Base-by-base conservation (phyloP, 2,797 vertebrate genomes). In the Danio kyathit region DNA sequence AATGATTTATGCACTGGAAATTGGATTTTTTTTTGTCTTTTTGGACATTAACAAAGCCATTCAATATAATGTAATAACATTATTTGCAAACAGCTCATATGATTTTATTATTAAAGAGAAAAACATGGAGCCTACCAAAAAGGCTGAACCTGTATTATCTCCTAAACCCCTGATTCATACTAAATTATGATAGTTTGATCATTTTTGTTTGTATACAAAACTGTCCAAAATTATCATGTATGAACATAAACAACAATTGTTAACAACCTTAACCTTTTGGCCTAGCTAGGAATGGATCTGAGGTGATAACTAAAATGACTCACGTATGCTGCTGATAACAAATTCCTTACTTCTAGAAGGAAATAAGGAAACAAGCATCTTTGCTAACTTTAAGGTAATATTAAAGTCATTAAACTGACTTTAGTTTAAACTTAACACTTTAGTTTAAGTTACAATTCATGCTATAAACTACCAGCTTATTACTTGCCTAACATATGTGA, bases 211-310 rank as follows among this genome's bases (percentile, higher is more conserved):
- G 3, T 7, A 66, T 11, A 10, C 63, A 56, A n/a, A 17, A 8
- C 6, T 65, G 14, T 66, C 8, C 44, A 54, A 12, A 65, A 44
- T 54, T 76, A 54, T 8, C 74, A 76, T n/a, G 12, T 8, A 76
- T 13, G 54, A 51, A 75, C 16, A 64, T 51, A 69, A 76, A 54
- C 13, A 56, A 76, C 38, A 6, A 4, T n/a, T 2, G 13, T 63
- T 51, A 74, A 13, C 57, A 40, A 14, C 14, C 10, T 5, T 4
- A 61, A 61, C 44, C 44, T 64, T 82, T 83, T 59, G 72, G 12
- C 21, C 16, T 72, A 71, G 77, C 44, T 40, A 64, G 67, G 21
- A 16, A 66, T 44, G 60, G 41, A 44, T 73, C 6, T 6, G 51
- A 65, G 17, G 29, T 29, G 29, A 29, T 29, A 76, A 56, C 41